Percentiles rank a stretch among this genome's conserved stretches.
These are phyloP conservation scores for Apistogramma diplotaenia DNA, from an alignment of 2,113 vertebrate genomes.

Conservation along the genomic window DNA sequence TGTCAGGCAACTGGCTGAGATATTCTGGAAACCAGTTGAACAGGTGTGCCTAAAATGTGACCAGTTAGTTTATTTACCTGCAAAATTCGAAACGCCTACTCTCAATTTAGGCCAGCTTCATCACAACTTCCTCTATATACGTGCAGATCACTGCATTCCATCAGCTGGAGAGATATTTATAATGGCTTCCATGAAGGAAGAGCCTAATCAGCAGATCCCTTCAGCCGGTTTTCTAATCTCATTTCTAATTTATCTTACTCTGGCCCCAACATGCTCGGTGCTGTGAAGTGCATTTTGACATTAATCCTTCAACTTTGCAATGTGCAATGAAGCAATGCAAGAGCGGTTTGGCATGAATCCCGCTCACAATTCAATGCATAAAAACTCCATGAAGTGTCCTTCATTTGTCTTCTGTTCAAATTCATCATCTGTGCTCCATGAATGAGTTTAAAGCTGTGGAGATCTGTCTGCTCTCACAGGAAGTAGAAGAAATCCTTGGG, in stretches of 20 bases:
- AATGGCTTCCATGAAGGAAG: constrained; percentile 50
- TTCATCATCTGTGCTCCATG: constrained; percentile 13
- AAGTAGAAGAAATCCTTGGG: background rate
- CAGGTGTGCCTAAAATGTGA: background rate
- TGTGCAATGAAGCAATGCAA: constrained; percentile 11
- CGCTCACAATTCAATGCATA: constrained; percentile 23
- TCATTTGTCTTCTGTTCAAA: constrained; percentile 43
- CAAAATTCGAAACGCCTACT: constrained; percentile 19
- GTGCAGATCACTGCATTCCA: background rate
- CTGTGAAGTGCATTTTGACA: constrained; percentile 39
- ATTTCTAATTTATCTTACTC: constrained; percentile 59
- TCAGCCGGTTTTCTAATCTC: constrained; percentile 39
- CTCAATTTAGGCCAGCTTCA: constrained; percentile 23
- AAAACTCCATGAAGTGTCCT: constrained; percentile 39
- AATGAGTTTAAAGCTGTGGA: constrained; percentile 1
- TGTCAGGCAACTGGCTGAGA: background rate
- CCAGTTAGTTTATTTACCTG: background rate
- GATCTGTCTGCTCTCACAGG: background rate
- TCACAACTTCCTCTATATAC: background rate
- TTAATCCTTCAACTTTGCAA: constrained; percentile 28
- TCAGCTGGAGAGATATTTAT: constrained; percentile 34
- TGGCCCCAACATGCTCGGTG: constrained; percentile 16
- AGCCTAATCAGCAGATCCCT: constrained; percentile 45
- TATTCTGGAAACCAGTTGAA: background rate
- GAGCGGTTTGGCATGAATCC: constrained; percentile 25